Conservation (phyloP, 2,797 vertebrate species). For the Sebastes itinus region DNA sequence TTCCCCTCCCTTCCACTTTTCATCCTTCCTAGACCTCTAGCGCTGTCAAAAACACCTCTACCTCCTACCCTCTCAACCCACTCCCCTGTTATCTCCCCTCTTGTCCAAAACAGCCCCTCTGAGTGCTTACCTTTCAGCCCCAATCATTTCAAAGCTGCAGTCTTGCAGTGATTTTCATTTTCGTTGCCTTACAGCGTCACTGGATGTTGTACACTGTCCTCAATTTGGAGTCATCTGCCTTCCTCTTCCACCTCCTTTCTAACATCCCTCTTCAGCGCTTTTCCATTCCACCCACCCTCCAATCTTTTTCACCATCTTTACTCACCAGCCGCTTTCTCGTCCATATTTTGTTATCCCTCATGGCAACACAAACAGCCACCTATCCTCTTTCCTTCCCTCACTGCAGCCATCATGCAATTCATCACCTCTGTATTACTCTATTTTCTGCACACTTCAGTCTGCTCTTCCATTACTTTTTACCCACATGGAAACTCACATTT, state of each 20-base stretch:
- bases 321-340: constrained; percentile 7
- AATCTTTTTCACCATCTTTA: constrained; percentile 33
- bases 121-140: constrained; percentile 68
- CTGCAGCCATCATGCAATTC: constrained; percentile 4
- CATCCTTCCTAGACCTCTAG: constrained; percentile 39
- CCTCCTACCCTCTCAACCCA: constrained; percentile 51
- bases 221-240: constrained; percentile 46
- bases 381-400: not conserved
- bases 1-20: constrained; percentile 22
- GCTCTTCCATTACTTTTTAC: constrained; percentile 7
- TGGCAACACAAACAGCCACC: constrained; percentile 50
- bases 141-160: constrained; percentile 62
- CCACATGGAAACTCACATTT: not conserved
- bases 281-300: constrained; percentile 19
- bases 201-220: constrained; percentile 48
- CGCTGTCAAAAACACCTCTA: constrained; percentile 64
- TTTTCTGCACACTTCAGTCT: constrained; percentile 6
- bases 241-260: constrained; percentile 16
- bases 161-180: constrained; percentile 65
- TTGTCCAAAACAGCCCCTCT: constrained; percentile 66
- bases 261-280: constrained; percentile 30
- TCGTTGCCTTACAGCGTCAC: constrained; percentile 52
- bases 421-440: constrained; percentile 8
- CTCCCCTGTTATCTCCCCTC: constrained; percentile 53
- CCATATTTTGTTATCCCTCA: constrained; percentile 53